Evolutionary conservation across 2,888 invertebrate species (phyloP).

Genomic region (Rhagonycha lutea): DNA sequence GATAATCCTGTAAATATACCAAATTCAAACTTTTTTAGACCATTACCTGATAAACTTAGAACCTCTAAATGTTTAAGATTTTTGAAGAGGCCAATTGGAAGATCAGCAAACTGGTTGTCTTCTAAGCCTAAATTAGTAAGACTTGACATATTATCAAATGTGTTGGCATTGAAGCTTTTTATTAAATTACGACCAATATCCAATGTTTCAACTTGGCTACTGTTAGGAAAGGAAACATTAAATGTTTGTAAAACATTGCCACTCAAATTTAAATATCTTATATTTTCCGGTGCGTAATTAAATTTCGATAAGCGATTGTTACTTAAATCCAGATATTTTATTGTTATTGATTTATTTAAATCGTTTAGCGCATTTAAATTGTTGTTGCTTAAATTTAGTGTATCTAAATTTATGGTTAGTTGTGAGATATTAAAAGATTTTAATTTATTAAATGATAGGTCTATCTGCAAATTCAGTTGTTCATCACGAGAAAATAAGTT

Average conservation of each 20-base stretch:
- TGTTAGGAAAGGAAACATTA: not conserved
- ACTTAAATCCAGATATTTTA: not conserved
- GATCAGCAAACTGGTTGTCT: not conserved
- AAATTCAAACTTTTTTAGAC: not conserved
- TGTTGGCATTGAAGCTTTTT: not conserved
- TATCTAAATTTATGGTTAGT: not conserved
- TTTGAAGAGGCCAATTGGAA: slow-evolving; percentile 3
- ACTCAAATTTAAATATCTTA: not conserved
- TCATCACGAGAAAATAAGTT: not conserved
- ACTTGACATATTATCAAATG: not conserved
- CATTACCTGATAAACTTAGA: slow-evolving; percentile 2
- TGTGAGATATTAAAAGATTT: not conserved
- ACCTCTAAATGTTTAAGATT: not conserved
- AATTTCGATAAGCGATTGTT: not conserved
- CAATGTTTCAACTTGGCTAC: not conserved
- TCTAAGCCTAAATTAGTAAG: not conserved
- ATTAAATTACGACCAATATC: not conserved
- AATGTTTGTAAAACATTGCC: not conserved
- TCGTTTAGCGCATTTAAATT: not conserved
- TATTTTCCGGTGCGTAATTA: not conserved
- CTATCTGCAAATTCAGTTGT: not conserved
- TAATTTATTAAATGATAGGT: not conserved
- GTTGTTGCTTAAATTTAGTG: not conserved
- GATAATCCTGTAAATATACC: slow-evolving; percentile 1
- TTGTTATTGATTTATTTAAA: not conserved